Conservation (phyloP, 2,113 vertebrate species). For the Bungarus multicinctus region DNA sequence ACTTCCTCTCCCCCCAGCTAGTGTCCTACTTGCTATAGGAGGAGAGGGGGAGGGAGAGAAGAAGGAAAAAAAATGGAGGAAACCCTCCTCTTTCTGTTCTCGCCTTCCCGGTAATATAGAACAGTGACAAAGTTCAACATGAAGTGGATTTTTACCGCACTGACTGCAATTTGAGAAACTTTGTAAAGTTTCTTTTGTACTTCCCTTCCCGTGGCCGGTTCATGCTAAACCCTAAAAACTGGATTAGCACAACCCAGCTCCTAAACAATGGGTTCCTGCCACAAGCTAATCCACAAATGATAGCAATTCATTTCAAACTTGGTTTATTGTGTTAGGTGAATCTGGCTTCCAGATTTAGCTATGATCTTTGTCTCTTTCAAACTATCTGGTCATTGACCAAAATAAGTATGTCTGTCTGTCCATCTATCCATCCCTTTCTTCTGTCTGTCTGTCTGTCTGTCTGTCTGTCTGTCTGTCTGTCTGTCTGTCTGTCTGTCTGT, state of each 20-base stretch:
- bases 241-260: background rate
- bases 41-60: rapidly evolving
- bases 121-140: background rate
- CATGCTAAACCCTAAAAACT: background rate
- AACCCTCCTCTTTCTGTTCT: no score
- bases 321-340: background rate
- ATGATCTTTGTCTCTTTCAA: background rate
- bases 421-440: no score
- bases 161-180: background rate
- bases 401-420: background rate
- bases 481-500: no score
- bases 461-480: no score
- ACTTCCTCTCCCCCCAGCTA: no score
- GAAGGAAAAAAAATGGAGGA: no score
- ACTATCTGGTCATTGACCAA: background rate
- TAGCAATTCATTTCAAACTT: background rate
- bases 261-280: background rate
- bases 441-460: no score
- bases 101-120: background rate
- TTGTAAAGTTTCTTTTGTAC: background rate
- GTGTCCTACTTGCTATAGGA: background rate
- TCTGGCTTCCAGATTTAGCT: background rate
- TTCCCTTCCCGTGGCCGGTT: background rate
- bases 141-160: background rate
- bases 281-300: background rate